Conservation (phyloP, 1,140 invertebrate genomes). For the Rhagoletis pomonella region DNA sequence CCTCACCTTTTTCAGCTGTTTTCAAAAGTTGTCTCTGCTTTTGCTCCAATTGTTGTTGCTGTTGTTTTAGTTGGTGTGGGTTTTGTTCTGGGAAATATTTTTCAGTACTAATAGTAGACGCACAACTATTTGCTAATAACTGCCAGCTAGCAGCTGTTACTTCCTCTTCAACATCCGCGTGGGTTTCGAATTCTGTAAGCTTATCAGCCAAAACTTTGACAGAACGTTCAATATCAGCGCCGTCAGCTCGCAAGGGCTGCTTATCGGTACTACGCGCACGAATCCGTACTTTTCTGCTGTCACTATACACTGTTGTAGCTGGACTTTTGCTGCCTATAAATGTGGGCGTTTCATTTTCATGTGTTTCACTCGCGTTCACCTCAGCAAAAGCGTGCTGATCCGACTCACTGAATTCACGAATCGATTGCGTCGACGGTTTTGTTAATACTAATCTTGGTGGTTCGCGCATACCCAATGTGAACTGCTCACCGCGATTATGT, state of each 20-base stretch:
- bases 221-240: conserved; percentile 6
- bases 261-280: neutral
- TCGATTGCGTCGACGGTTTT: conserved; percentile 56
- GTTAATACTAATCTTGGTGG: conserved; percentile 53
- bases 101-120: neutral
- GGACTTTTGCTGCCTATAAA: conserved; percentile 20
- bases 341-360: conserved; percentile 46
- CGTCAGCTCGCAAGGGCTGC: neutral
- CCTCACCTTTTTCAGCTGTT: conserved; percentile 32
- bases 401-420: conserved; percentile 53
- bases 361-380: conserved; percentile 28
- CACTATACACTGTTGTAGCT: conserved; percentile 56
- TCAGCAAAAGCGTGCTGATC: neutral
- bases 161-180: neutral
- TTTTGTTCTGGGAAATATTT: conserved; percentile 8
- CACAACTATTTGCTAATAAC: conserved; percentile 1
- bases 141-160: neutral
- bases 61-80: conserved; percentile 45
- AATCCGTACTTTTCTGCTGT: neutral
- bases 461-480: conserved; percentile 33
- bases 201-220: conserved; percentile 1
- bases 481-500: conserved; percentile 3
- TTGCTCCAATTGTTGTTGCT: conserved; percentile 24
- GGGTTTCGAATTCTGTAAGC: conserved; percentile 16
- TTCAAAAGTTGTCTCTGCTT: neutral